A percentile compares a stretch with the other conserved stretches of the same genome.
These are phyloP conservation scores for Epinephelus malabaricus DNA, from an alignment of 2,797 vertebrate species.

Conservation along the genomic window DNA sequence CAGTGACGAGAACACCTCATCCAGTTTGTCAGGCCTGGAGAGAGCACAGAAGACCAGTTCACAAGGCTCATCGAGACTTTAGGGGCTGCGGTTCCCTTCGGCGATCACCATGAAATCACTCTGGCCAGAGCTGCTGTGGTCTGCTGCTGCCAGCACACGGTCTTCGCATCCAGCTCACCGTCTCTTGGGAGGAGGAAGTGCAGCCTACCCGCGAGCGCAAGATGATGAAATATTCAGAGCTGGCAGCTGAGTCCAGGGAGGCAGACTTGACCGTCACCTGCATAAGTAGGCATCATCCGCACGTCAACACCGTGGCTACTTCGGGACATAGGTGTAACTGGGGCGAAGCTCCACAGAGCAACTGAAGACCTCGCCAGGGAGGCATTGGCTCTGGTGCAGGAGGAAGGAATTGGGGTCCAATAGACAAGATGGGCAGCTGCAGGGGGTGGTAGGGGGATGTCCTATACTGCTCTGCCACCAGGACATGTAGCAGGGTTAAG, in stretches of 20 bases:
- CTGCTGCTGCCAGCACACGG: not conserved
- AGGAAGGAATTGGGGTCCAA: not conserved
- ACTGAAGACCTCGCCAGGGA: not conserved
- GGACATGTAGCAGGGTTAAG: conserved; percentile 19
- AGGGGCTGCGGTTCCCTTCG: not conserved
- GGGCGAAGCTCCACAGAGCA: not conserved
- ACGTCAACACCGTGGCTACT: not conserved
- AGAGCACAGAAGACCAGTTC: not conserved
- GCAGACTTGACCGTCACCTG: conserved; percentile 24
- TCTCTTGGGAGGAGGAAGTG: not conserved
- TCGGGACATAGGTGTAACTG: not conserved
- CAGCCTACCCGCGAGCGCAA: not conserved
- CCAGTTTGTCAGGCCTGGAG: not conserved
- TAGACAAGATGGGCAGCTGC: conserved; percentile 5
- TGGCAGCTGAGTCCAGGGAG: conserved; percentile 13
- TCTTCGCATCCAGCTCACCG: not conserved
- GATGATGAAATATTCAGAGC: conserved; percentile 34
- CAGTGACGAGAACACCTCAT: not conserved
- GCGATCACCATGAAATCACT: not conserved
- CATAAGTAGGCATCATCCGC: conserved; percentile 11
- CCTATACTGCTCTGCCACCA: not conserved
- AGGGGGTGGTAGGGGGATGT: not conserved
- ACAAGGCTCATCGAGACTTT: not conserved
- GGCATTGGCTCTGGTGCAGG: not conserved
- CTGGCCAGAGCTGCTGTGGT: not conserved